Evolutionary conservation across 1,140 invertebrate genomes (phyloP).

Genomic region (Archegozetes longisetosus): DNA sequence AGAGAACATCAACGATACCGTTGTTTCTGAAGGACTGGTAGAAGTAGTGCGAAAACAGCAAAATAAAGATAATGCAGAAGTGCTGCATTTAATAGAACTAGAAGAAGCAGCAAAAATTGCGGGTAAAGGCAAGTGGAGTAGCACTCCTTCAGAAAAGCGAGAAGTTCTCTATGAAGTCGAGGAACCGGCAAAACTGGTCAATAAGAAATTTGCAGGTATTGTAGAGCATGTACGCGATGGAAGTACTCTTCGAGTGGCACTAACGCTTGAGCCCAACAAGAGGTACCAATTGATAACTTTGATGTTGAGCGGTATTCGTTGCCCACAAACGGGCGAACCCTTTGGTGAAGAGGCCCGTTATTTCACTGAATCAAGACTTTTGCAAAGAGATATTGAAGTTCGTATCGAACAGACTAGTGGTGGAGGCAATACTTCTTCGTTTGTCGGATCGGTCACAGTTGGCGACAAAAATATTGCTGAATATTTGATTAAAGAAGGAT

Average conservation of each 20-base stretch:
- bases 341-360: constrained; percentile 68
- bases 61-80: constrained; percentile 25
- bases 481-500: constrained; percentile 69
- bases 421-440: constrained; percentile 40
- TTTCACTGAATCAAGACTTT: constrained; percentile 73
- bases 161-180: constrained; percentile 56
- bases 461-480: constrained; percentile 68
- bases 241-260: constrained; percentile 73
- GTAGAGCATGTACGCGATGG: constrained; percentile 94
- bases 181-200: constrained; percentile 54
- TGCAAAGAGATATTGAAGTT: constrained; percentile 86
- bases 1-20: constrained; percentile 70
- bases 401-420: constrained; percentile 57
- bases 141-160: constrained; percentile 42
- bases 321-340: constrained; percentile 38
- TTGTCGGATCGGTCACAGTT: constrained; percentile 10
- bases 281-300: constrained; percentile 71
- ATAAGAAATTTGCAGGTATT: constrained; percentile 50
- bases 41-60: constrained; percentile 36
- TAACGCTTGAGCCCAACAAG: constrained; percentile 28
- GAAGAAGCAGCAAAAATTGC: constrained; percentile 75
- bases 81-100: constrained; percentile 55
- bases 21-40: constrained; percentile 72
- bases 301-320: constrained; percentile 73
- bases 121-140: constrained; percentile 66